A percentile compares a stretch with the other conserved stretches of the same genome.
phyloP scores from a whole-genome alignment of 1,140 invertebrate genomes.

The Araneus ventricosus region DNA sequence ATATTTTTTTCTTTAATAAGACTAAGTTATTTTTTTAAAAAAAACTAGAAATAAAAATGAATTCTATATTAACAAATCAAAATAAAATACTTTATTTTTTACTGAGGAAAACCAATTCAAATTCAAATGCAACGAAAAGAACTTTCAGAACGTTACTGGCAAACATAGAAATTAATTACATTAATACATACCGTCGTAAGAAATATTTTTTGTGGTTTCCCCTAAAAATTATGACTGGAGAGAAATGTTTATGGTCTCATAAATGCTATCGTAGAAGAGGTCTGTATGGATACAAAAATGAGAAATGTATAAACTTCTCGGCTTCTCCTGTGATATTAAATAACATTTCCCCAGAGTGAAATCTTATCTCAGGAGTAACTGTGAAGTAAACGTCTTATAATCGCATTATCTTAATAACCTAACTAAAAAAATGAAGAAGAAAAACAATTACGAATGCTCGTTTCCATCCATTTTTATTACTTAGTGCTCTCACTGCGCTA shows the following conservation, averaged over 20 bases:
- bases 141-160: not conserved
- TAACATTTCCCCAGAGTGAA: constrained; percentile 53
- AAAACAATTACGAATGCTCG: constrained; percentile 55
- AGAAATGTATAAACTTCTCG: constrained; percentile 58
- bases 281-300: constrained; percentile 61
- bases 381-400: constrained; percentile 68
- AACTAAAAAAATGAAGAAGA: constrained; percentile 55
- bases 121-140: not conserved
- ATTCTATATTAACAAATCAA: no score
- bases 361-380: constrained; percentile 63
- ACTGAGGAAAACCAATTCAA: not conserved
- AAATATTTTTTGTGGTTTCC: not conserved
- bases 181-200: constrained; percentile 16
- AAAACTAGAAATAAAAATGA: no score
- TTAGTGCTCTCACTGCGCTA: not conserved
- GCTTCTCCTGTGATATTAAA: constrained; percentile 52
- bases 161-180: constrained; percentile 44
- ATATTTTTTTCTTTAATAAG: no score
- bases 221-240: constrained; percentile 17
- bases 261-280: constrained; percentile 56
- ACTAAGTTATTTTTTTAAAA: no score
- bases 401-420: constrained; percentile 66
- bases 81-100: not conserved
- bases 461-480: constrained; percentile 63
- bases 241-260: constrained; percentile 56